These are phyloP conservation scores for Micrasema longulum DNA, from an alignment of 1,140 invertebrate species.

Conservation along the genomic window DNA sequence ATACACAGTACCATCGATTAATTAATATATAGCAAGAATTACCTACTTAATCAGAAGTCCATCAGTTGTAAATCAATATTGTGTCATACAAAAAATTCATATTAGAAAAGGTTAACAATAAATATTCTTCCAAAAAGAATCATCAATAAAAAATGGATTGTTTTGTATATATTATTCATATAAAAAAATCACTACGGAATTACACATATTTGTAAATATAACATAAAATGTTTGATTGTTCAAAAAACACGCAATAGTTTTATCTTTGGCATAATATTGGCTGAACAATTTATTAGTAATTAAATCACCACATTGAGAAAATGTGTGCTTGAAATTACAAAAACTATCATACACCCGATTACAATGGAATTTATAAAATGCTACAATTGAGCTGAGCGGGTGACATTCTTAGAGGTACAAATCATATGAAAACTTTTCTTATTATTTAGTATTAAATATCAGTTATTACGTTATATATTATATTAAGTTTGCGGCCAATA, in stretches of 20 bases:
- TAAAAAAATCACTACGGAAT: constrained; percentile 26
- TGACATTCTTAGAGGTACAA: constrained; percentile 24
- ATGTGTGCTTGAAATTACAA: constrained; percentile 30
- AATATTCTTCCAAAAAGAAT: constrained; percentile 28
- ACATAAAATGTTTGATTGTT: constrained; percentile 29
- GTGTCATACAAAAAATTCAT: constrained; percentile 18
- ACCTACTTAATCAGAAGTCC: constrained; percentile 47
- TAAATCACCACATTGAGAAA: constrained; percentile 15
- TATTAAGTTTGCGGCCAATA: constrained; percentile 24
- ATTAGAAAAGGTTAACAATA: constrained; percentile 4
- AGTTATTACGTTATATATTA: constrained; percentile 12
- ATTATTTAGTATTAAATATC: constrained; percentile 11
- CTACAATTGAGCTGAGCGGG: constrained; percentile 42
- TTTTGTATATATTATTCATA: constrained; percentile 21
- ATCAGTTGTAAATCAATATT: constrained; percentile 33
- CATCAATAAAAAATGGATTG: constrained; percentile 13
- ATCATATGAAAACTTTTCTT: constrained; percentile 8
- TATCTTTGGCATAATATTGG: constrained; percentile 54
- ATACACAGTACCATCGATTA: constrained; percentile 54
- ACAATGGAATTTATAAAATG: constrained; percentile 44
- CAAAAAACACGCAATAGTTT: constrained; percentile 35
- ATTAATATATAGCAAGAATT: constrained; percentile 53
- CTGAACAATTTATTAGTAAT: constrained; percentile 45
- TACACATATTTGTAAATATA: constrained; percentile 16
- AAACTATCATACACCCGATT: constrained; percentile 34